Evolutionary conservation across 2,113 vertebrate genomes (phyloP), one percentile per base, ranked within the genome.

Genomic region (Microtus oregoni): DNA sequence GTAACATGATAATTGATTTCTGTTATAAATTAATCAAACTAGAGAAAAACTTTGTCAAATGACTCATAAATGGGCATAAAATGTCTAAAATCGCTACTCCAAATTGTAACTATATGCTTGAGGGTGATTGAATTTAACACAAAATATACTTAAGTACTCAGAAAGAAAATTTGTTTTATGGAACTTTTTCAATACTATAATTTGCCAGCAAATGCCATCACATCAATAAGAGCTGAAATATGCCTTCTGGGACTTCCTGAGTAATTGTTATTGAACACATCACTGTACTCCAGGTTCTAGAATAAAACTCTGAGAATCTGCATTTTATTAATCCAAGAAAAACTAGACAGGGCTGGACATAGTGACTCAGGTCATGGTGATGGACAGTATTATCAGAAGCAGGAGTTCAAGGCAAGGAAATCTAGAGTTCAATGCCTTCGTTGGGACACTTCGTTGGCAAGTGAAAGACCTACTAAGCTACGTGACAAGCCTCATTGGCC

Each of bases 11-110:
- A 88, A 87, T 2, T 83, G 38, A 7, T n/a, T 93, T 91, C 5
- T 47, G 20, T 65, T 90, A 90, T 5, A 83, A 87, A 88, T 92
- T 63, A 88, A 13, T 72, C 19, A 75, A 94, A 90, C 55, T 75
- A 73, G 2, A 87, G 15, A 83, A 83, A 79, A 65, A 1, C 1
- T 3, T 93, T 94, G 93, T 87, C 63, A 96, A 75, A 75, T 90
- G 32, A 94, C 73, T 73, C n/a, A 70, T 93, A 89, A 93, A 81
- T 70, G 12, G 12, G 86, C 68, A 86, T 26, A 78, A 92, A 70
- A 90, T 91, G 50, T 52, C 13, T 76, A 68, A 95, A 90, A 90
- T 52, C 72, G 9, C 65, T 50, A 92, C n/a, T 77, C 17, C 65
- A 92, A 32, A 90, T 73, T 35, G 61, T 77, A 86, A 90, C 52